Evolutionary conservation across 2,888 invertebrate genomes (phyloP).

Genomic region (Cecidostiba fungosa): DNA sequence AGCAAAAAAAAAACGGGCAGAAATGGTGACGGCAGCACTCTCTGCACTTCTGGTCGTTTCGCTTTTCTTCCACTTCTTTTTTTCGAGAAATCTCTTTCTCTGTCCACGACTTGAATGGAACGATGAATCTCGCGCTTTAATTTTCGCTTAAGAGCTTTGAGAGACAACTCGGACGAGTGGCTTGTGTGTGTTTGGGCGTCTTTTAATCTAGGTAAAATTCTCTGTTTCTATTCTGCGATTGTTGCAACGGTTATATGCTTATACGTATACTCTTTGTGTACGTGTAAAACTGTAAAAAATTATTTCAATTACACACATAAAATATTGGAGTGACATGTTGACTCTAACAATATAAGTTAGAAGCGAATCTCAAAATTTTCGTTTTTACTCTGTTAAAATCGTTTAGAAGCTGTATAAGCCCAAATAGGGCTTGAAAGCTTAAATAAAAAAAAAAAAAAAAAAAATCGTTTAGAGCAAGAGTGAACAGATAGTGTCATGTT

Average conservation of each 20-base stretch:
- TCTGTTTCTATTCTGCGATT: not conserved
- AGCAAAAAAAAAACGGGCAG: slow-evolving; percentile 24
- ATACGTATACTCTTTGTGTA: not conserved
- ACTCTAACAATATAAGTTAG: too few species aligned
- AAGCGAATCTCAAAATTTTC: too few species aligned
- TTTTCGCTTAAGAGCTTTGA: not conserved
- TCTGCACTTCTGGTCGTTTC: not conserved
- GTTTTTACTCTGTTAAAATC: too few species aligned
- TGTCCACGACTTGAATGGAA: not conserved
- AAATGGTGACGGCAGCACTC: not conserved
- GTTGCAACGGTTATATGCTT: not conserved
- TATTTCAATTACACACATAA: too few species aligned
- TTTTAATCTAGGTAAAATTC: not conserved
- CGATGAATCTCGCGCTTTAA: slow-evolving; percentile 28
- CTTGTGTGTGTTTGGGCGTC: not conserved
- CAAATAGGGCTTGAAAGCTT: too few species aligned
- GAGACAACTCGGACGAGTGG: not conserved
- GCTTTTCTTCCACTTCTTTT: not conserved
- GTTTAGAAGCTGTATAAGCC: too few species aligned
- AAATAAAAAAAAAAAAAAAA: too few species aligned
- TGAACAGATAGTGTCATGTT: too few species aligned
- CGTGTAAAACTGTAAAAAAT: too few species aligned
- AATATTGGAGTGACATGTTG: too few species aligned
- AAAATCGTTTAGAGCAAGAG: too few species aligned
- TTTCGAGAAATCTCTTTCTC: not conserved